Evolutionary conservation across 2,888 invertebrate species (phyloP).

Genomic region (Brenthis ino): DNA sequence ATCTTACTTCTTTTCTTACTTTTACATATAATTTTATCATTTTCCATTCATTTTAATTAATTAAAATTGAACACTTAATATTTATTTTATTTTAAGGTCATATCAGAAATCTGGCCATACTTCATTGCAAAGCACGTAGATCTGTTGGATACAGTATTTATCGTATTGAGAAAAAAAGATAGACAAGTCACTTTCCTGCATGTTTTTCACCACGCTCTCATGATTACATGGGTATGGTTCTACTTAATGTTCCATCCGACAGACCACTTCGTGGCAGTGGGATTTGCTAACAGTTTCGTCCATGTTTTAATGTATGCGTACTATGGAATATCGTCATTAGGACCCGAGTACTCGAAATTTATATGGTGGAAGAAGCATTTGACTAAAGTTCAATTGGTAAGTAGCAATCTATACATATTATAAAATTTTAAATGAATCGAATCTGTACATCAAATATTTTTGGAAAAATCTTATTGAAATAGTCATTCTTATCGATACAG

Average conservation of each 20-base stretch:
- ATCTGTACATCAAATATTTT: not conserved
- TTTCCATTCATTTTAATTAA: too few relatives aligned
- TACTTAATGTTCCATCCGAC: conserved; percentile 89
- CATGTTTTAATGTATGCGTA: conserved; percentile 93
- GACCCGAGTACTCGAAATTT: conserved; percentile 87
- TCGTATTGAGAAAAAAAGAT: conserved; percentile 90
- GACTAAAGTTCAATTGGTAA: conserved; percentile 90
- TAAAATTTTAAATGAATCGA: not conserved
- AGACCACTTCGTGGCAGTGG: conserved; percentile 89
- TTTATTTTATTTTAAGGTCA: conserved; percentile 54
- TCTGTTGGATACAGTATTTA: conserved; percentile 91
- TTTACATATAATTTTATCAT: too few relatives aligned
- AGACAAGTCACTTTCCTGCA: conserved; percentile 93
- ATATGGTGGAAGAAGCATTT: conserved; percentile 95
- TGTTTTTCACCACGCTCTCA: conserved; percentile 92
- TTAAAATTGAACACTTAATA: not conserved
- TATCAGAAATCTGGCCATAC: conserved; percentile 84
- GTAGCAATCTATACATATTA: conserved; percentile 38
- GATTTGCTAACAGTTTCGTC: conserved; percentile 88
- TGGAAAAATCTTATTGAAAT: too few relatives aligned
- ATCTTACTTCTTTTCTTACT: too few relatives aligned
- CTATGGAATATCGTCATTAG: conserved; percentile 88
- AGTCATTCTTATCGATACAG: too few relatives aligned
- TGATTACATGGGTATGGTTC: conserved; percentile 90
- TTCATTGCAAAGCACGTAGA: conserved; percentile 91